A percentile compares a stretch with the other conserved stretches of the same genome.
Evolutionary conservation across 2,797 vertebrate species (phyloP).

Genomic region (Podarcis lilfordi): DNA sequence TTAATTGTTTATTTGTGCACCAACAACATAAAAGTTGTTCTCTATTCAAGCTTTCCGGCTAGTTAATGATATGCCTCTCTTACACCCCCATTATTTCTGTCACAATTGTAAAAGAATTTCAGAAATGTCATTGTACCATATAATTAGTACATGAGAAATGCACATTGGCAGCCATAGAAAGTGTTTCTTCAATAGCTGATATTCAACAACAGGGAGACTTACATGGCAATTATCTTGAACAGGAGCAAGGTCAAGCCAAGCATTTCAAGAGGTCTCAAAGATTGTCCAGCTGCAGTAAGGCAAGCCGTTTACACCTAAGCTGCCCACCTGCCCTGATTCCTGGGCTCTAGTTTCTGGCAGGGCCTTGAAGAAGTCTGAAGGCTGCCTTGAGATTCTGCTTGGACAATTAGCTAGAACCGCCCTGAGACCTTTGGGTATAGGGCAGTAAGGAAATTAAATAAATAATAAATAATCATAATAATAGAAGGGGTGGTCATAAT

Average conservation of each 20-base stretch:
- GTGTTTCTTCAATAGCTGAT: background rate
- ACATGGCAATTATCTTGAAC: background rate
- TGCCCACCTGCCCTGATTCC: background rate
- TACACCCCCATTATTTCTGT: background rate
- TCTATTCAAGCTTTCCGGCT: background rate
- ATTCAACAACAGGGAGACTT: background rate
- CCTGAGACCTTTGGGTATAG: too few relatives aligned
- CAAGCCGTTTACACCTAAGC: background rate
- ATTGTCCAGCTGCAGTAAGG: background rate
- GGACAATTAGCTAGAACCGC: background rate
- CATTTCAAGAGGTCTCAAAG: background rate
- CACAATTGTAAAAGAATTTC: background rate
- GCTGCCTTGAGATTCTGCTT: background rate
- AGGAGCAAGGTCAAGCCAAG: background rate
- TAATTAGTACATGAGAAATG: background rate
- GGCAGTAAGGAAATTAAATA: too few relatives aligned
- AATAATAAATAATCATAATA: too few relatives aligned
- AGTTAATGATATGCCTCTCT: background rate
- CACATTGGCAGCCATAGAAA: background rate
- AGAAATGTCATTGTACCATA: background rate
- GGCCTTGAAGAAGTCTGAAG: background rate
- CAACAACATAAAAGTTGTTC: background rate
- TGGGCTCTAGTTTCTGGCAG: background rate
- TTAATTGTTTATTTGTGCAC: background rate
- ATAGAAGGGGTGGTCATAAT: background rate